A percentile compares a stretch with the other conserved stretches of the same genome.
These are phyloP conservation scores for Sardina pilchardus DNA, from an alignment of 2,113 vertebrate genomes.

Conservation along the genomic window DNA sequence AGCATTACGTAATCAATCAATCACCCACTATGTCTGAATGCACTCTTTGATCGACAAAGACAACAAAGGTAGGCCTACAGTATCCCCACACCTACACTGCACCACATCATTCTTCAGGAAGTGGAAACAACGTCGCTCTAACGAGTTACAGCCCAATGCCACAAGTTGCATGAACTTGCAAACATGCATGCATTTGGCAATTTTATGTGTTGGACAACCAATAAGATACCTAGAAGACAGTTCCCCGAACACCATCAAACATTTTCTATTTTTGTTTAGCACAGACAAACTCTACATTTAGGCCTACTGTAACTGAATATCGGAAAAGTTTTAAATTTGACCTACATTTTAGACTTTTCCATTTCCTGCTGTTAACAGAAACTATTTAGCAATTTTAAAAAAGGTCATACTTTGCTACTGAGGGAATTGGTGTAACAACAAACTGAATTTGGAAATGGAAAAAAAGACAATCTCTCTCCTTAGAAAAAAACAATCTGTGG, in stretches of 20 bases:
- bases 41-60: neutral
- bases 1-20: neutral
- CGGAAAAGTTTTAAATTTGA: slow-evolving; percentile 6
- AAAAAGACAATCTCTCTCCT: neutral
- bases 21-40: neutral
- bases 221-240: neutral
- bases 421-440: neutral
- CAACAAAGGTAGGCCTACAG: neutral
- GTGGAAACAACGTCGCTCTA: slow-evolving; percentile 43
- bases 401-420: neutral
- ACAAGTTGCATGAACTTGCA: neutral
- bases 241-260: neutral
- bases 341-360: slow-evolving; percentile 27
- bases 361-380: neutral
- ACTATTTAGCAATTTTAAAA: slow-evolving; percentile 7
- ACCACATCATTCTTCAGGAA: slow-evolving; percentile 37
- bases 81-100: neutral
- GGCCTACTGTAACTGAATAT: neutral
- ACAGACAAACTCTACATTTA: neutral
- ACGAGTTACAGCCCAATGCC: neutral
- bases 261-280: neutral
- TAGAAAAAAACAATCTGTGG: too few species aligned
- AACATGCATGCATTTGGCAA: slow-evolving; percentile 9
- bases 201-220: neutral
- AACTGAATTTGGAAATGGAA: neutral